A percentile compares a stretch with the other conserved stretches of the same genome.
Conservation (phyloP, 2,113 vertebrate species). For the Brienomyrus brachyistius region DNA sequence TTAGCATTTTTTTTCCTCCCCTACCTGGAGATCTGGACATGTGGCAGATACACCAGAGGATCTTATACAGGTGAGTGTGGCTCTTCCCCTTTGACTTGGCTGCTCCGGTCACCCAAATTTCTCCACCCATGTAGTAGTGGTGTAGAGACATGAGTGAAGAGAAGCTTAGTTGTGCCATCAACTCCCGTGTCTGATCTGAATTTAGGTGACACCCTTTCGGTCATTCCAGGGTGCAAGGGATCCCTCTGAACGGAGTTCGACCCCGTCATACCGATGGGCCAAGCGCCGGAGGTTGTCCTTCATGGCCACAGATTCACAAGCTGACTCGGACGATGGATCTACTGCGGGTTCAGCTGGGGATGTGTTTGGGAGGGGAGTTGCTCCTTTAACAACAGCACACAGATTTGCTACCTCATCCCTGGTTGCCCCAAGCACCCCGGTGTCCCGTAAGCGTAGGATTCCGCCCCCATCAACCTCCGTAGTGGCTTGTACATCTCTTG, state of each 20-base stretch:
- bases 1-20: not conserved
- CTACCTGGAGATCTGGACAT: not conserved
- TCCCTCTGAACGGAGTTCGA: constrained; percentile 10
- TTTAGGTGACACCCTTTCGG: constrained; percentile 7
- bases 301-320: not conserved
- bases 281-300: constrained; percentile 39
- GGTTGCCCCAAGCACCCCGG: constrained; percentile 2
- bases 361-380: not conserved
- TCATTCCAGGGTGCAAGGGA: constrained; percentile 1
- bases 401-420: constrained; percentile 39
- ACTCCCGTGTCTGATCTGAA: not conserved
- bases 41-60: not conserved
- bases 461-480: not conserved
- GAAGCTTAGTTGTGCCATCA: not conserved
- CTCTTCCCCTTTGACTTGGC: not conserved
- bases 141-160: not conserved
- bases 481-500: not conserved
- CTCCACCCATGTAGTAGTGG: not conserved
- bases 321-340: not conserved
- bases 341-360: not conserved
- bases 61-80: not conserved
- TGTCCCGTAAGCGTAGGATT: constrained; percentile 16
- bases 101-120: not conserved
- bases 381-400: not conserved
- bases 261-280: constrained; percentile 22